Evolutionary conservation across 2,113 vertebrate genomes (phyloP).

Genomic region (Pagrus major): DNA sequence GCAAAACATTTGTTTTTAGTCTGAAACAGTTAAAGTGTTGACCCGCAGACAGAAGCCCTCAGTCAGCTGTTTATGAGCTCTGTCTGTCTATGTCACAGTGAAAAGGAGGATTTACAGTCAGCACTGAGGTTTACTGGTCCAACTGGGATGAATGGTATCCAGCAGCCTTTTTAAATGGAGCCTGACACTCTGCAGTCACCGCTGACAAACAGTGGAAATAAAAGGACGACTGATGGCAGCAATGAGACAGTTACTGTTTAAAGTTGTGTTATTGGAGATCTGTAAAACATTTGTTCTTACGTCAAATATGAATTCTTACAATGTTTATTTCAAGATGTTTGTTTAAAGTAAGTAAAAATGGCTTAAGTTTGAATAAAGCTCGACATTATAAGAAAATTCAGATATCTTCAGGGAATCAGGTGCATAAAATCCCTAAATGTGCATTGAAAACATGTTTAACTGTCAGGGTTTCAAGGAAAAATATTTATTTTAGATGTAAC

Average conservation of each 20-base stretch:
- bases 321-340: no score
- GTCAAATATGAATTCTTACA: no score
- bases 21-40: background rate
- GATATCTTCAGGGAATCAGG: background rate
- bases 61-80: conserved; percentile 54
- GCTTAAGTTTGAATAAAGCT: no score
- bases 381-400: no score
- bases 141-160: conserved; percentile 29
- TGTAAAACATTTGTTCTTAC: background rate
- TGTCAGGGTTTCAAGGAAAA: no score
- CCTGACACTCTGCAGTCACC: conserved; percentile 33
- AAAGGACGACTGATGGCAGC: conserved; percentile 11
- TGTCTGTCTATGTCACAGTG: conserved; percentile 3
- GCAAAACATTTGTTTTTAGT: background rate
- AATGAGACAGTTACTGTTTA: background rate
- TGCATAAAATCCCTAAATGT: background rate
- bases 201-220: conserved; percentile 8
- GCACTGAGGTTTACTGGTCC: conserved; percentile 31
- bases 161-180: conserved; percentile 36
- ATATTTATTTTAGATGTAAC: background rate
- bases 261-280: background rate
- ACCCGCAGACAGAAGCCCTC: conserved; percentile 21
- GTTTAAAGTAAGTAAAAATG: no score
- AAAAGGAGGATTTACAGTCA: conserved; percentile 59
- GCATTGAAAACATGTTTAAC: background rate